phyloP scores from a whole-genome alignment of 2,113 vertebrate genomes.

The Gymnogyps californianus region DNA sequence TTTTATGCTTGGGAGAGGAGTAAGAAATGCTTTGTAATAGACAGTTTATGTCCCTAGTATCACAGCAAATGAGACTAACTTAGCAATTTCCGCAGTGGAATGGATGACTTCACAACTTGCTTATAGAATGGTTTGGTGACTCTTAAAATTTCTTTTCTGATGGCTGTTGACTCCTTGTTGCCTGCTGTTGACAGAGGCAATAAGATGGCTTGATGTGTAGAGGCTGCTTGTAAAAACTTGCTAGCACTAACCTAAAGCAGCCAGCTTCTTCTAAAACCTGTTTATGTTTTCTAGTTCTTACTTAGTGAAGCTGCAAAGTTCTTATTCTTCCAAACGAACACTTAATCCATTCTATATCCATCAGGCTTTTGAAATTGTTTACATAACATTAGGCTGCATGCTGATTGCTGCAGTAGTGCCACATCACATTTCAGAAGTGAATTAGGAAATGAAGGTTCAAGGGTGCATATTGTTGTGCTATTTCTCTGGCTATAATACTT shows the following conservation, averaged over 20 bases:
- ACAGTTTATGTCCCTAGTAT: not conserved
- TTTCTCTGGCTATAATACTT: not conserved
- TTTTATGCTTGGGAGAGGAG: not conserved
- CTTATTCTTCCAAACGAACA: not conserved
- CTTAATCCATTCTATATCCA: not conserved
- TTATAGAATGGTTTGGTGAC: not conserved
- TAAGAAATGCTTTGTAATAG: not conserved
- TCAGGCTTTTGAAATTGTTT: conserved; percentile 22
- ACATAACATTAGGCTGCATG: not conserved
- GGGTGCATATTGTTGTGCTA: not conserved
- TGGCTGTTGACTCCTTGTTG: not conserved
- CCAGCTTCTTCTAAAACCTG: not conserved
- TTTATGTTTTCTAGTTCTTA: not conserved
- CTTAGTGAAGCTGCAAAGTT: not conserved
- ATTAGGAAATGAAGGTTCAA: conserved; percentile 24
- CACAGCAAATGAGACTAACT: not conserved
- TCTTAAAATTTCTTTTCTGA: not conserved
- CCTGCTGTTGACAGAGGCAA: not conserved
- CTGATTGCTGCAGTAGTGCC: not conserved
- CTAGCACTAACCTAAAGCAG: not conserved
- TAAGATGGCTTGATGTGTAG: not conserved
- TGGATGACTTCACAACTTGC: not conserved
- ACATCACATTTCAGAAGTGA: not conserved
- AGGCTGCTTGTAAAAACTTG: not conserved
- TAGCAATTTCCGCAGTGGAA: not conserved